These are phyloP conservation scores for Lichenostomus cassidix DNA, from an alignment of 2,113 vertebrate species.

Conservation along the genomic window DNA sequence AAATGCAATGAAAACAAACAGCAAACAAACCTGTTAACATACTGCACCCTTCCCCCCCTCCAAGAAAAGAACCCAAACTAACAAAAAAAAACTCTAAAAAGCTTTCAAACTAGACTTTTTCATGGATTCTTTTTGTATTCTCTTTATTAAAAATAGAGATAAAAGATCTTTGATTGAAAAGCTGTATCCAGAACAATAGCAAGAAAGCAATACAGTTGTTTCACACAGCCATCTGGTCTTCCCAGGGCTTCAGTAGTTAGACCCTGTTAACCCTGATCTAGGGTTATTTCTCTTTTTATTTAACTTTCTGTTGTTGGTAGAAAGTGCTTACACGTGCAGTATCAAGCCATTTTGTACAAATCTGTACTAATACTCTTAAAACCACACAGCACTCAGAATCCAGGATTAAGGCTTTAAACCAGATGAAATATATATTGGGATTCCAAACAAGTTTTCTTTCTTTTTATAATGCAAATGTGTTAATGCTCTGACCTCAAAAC, in stretches of 20 bases:
- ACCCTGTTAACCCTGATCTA: conserved; percentile 20
- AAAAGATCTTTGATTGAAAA: not conserved
- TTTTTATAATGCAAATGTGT: conserved; percentile 59
- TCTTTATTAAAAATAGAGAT: not conserved
- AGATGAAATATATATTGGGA: conserved; percentile 60
- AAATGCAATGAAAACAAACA: not conserved
- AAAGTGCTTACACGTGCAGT: conserved; percentile 37
- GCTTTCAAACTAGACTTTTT: not conserved
- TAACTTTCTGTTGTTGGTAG: conserved; percentile 27
- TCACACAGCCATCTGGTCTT: conserved; percentile 27
- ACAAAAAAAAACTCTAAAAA: not conserved
- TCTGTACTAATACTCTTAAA: conserved; percentile 53
- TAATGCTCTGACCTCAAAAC: conserved; percentile 31
- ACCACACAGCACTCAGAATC: conserved; percentile 34
- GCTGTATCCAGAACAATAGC: not conserved
- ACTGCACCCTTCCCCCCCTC: rapidly evolving
- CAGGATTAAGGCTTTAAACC: conserved; percentile 51
- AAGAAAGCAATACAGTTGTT: not conserved
- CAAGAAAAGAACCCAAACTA: not conserved
- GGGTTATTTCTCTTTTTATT: conserved; percentile 21
- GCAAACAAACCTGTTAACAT: not conserved
- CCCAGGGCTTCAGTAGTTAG: not conserved
- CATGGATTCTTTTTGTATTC: not conserved
- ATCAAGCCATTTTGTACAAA: conserved; percentile 58
- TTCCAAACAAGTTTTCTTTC: conserved; percentile 57